Evolutionary conservation across 2,888 invertebrate species (phyloP).

Genomic region (Clostera curtula): DNA sequence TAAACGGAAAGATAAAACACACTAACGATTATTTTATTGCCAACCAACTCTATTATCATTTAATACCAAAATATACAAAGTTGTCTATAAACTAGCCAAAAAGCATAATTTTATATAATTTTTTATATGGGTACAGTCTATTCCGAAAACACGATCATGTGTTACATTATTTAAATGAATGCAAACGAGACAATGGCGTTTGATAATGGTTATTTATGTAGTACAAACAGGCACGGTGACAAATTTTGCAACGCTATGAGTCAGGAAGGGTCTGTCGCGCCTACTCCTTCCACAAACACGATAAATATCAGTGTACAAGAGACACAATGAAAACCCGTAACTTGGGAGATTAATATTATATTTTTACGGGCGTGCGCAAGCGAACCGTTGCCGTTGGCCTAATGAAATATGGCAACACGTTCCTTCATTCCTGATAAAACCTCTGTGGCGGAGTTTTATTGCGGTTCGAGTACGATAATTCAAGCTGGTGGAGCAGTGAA

Average conservation of each 20-base stretch:
- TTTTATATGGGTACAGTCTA: conserved; percentile 18
- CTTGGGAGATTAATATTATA: conserved; percentile 64
- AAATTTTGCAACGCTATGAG: conserved; percentile 38
- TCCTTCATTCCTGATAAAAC: conserved; percentile 64
- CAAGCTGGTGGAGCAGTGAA: conserved; percentile 51
- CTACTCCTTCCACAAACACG: conserved; percentile 41
- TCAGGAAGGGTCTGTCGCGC: conserved; percentile 35
- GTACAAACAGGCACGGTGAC: conserved; percentile 29
- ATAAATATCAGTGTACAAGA: conserved; percentile 54
- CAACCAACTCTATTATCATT: conserved; percentile 13
- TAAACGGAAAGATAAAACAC: too few species aligned
- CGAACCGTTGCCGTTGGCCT: conserved; percentile 52
- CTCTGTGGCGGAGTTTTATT: conserved; percentile 63
- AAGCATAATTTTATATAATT: conserved; percentile 18
- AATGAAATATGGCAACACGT: conserved; percentile 69
- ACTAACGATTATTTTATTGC: too few species aligned
- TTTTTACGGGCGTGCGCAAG: conserved; percentile 56
- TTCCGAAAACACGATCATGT: conserved; percentile 12
- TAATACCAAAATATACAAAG: conserved; percentile 16
- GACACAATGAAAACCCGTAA: conserved; percentile 52
- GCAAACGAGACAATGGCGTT: conserved; percentile 18
- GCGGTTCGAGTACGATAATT: conserved; percentile 58
- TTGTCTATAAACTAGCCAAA: too few species aligned
- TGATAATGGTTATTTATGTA: conserved; percentile 23
- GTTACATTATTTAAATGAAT: conserved; percentile 22